Evolutionary conservation across 2,113 vertebrate genomes (phyloP).

Genomic region (Vulpes ferrilata): DNA sequence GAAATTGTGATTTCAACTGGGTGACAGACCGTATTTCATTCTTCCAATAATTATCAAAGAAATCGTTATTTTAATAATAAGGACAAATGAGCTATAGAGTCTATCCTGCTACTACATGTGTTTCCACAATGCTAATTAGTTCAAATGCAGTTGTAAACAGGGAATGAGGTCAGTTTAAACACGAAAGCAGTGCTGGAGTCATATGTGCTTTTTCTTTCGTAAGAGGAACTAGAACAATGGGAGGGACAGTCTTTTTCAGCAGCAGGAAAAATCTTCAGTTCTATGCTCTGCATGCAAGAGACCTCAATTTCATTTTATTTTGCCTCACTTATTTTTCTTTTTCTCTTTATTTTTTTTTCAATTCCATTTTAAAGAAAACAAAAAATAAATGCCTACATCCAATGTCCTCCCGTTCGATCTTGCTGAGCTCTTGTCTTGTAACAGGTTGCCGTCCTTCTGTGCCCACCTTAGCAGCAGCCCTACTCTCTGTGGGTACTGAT

Average conservation of each 20-base stretch:
- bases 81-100: neutral
- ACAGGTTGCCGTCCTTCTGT: neutral
- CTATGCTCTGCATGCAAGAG: neutral
- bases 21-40: neutral
- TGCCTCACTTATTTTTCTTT: neutral
- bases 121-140: neutral
- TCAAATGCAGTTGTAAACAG: neutral
- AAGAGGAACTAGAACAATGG: neutral
- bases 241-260: neutral
- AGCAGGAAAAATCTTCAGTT: neutral
- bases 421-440: neutral
- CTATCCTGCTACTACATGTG: neutral
- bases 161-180: neutral
- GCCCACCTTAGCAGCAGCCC: neutral
- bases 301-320: neutral
- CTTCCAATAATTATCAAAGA: neutral
- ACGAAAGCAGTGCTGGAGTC: neutral
- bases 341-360: neutral
- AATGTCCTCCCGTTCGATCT: neutral
- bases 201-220: neutral
- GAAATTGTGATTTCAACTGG: neutral
- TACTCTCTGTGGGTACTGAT: neutral
- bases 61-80: constrained; percentile 38
- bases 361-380: constrained; percentile 3
- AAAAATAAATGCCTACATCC: neutral